Conservation (phyloP, 2,888 invertebrate species). For the Cremastinae sp. region DNA sequence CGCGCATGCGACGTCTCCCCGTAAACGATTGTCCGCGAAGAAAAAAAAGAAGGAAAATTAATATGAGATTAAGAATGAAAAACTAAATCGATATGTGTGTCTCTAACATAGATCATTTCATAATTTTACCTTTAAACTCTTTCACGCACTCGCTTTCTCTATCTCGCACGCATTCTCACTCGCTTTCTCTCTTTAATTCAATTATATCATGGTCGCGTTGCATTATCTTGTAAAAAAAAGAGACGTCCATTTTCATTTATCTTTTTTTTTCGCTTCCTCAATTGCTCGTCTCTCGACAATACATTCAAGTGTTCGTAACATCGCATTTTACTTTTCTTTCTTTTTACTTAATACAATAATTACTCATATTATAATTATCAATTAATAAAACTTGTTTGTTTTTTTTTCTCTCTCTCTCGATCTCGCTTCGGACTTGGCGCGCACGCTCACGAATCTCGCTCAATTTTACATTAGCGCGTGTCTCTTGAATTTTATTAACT, state of each 20-base stretch:
- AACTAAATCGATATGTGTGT: conserved; percentile 70
- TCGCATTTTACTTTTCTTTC: conserved; percentile 69
- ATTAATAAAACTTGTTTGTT: conserved; percentile 76
- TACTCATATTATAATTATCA: conserved; percentile 76
- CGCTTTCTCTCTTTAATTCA: conserved; percentile 47
- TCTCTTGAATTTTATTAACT: too few relatives aligned
- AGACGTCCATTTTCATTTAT: conserved; percentile 41
- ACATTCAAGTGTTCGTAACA: conserved; percentile 72
- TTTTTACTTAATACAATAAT: conserved; percentile 76
- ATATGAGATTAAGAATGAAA: conserved; percentile 56
- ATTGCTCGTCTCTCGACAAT: conserved; percentile 66
- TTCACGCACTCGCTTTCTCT: conserved; percentile 62
- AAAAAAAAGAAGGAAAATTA: conserved; percentile 53
- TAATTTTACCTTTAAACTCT: conserved; percentile 63
- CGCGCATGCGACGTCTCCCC: conserved; percentile 16
- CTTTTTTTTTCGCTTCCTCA: conserved; percentile 38
- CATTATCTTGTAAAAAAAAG: conserved; percentile 50
- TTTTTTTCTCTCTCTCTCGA: conserved; percentile 65
- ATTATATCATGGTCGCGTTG: conserved; percentile 43
- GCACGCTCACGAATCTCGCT: conserved; percentile 49
- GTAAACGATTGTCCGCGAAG: conserved; percentile 61
- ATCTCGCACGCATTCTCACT: conserved; percentile 62
- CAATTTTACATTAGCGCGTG: conserved; percentile 16
- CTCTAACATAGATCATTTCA: conserved; percentile 70
- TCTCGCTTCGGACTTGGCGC: conserved; percentile 57